Base-by-base conservation (phyloP, 2,113 vertebrate genomes). In the Macquaria australasica region DNA sequence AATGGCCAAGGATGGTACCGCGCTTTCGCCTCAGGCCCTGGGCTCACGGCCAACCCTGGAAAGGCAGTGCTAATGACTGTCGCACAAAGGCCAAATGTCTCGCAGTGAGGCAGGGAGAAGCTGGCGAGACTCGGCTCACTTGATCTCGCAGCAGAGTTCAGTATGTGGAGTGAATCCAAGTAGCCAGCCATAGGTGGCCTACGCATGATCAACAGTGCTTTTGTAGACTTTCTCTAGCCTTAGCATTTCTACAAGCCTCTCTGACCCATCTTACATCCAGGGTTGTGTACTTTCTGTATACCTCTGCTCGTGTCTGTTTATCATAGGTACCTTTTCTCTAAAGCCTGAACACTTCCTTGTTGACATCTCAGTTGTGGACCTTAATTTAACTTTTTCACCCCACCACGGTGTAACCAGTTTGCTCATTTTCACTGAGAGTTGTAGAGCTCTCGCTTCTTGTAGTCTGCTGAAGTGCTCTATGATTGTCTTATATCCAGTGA, bases 51-150 rank as follows among this genome's bases (percentile, higher is more conserved):
- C 95, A 95, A 58, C 71, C 62, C 75, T 89, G 69, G 89, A 93
- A 87, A 89, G 92, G 83, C 88, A 86, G 90, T 77, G 92, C 90
- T 94, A 95, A 95, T 94, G 93, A 88, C 91, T 91, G 91, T 89
- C 84, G 81, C 91, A 94, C 92, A 89, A 91, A 91, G 90, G 92
- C 92, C 91, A 95, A 94, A 93, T 88, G 91, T 91, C 90, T 93
- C 79, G 43, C 86, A 79, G 90, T 11, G 84, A 87, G 45, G 82
- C 75, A 59, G 87, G 83, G 87, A 87, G 77, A 87, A 79, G 71
- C 84, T 87, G 92, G 89, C 89, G 43, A 82, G 87, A 81, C 82
- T 91, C 43, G 6, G 78, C 70, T 85, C 73, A 82, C 74, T 88
- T 81, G 83, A 91, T 90, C 89, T 90, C 58, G 28, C 56, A 55